Base-by-base conservation (phyloP, 2,888 invertebrate genomes). In the Calameuta filiformis region DNA sequence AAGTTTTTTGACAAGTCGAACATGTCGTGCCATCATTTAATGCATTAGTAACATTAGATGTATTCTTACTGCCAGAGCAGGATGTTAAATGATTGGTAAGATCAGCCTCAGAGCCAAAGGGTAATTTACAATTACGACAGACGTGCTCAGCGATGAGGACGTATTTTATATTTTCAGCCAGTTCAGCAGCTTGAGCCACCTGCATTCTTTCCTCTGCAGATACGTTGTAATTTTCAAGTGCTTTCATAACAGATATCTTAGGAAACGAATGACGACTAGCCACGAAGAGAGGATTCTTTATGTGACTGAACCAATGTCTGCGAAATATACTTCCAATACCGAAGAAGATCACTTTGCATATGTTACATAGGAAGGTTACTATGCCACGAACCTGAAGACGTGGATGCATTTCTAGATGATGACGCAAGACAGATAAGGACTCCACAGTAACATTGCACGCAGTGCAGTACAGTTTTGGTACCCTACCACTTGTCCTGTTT, bases 331-430 rank as follows among this genome's bases (percentile, higher is more conserved):
- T 79, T 0, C 91, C 90, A 30, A 87, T 82, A 4, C 89, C 88
- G 34, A 86, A 84, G 69, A 91, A 91, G 0, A 89, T 81, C 1
- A 91, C 86, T 34, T 88, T 87, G 40, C 91, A 91, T 9, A 91
- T 88, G 40, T 90, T 89, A 69, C 91, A 91, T 2, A 87, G 81
- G 56, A 89, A 88, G 0, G 85, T 85, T 1, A 89, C 85, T 0
- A 81, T 83, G 1, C 83, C 81, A 6, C 85, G 82, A 23, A 80
- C 68, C 37, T 86, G 85, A 33, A 80, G 73, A 35, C 82, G 83
- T 0, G 84, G 82, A 56, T 90, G 90, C 4, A 81, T 81, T 33
- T 86, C 83, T 12, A 90, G 76, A 79, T 91, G 91, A 4, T 76
- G 73, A 0, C 87, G 83, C 83, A 90, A 85, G 0, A 87, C 85